Percentiles rank a stretch among this genome's conserved stretches.
These are phyloP conservation scores for Phymastichus coffea DNA, from an alignment of 1,140 invertebrate genomes.

Conservation along the genomic window DNA sequence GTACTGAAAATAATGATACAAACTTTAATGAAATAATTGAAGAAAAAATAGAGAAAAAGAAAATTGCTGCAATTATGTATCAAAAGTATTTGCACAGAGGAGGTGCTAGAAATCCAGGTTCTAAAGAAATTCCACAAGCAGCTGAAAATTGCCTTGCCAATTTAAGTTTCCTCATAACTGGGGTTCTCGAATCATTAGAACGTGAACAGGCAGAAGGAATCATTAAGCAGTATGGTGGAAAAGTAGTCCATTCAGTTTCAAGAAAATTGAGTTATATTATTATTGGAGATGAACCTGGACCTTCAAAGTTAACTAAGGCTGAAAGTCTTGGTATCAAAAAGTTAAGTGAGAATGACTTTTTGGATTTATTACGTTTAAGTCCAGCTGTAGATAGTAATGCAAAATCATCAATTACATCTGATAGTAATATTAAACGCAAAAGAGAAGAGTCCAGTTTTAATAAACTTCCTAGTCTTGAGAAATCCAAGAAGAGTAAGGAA, in stretches of 20 bases:
- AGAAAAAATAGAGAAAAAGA: conserved; percentile 65
- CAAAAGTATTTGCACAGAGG: conserved; percentile 72
- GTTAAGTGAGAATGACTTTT: conserved; percentile 80
- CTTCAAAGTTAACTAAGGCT: conserved; percentile 80
- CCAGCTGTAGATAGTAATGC: conserved; percentile 39
- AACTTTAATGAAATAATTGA: conserved; percentile 57
- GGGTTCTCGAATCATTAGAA: conserved; percentile 86
- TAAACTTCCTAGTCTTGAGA: not conserved
- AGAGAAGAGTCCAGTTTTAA: not conserved
- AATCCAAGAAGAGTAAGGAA: not conserved
- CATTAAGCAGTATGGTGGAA: conserved; percentile 80
- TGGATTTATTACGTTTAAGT: conserved; percentile 73
- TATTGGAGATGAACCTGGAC: conserved; percentile 81
- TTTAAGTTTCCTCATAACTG: conserved; percentile 81
- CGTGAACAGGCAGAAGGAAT: conserved; percentile 74
- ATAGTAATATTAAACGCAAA: not conserved
- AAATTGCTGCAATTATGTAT: conserved; percentile 65
- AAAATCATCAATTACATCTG: not conserved
- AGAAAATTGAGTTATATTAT: conserved; percentile 81
- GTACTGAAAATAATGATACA: conserved; percentile 35
- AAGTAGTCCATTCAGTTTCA: conserved; percentile 71
- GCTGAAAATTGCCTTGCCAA: conserved; percentile 73
- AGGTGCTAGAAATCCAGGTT: conserved; percentile 75
- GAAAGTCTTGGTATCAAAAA: conserved; percentile 67
- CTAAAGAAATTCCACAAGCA: conserved; percentile 82